A percentile compares a stretch with the other conserved stretches of the same genome.
These are phyloP conservation scores for Pseudomugil gertrudae DNA, from an alignment of 2,797 vertebrate genomes.

Conservation along the genomic window DNA sequence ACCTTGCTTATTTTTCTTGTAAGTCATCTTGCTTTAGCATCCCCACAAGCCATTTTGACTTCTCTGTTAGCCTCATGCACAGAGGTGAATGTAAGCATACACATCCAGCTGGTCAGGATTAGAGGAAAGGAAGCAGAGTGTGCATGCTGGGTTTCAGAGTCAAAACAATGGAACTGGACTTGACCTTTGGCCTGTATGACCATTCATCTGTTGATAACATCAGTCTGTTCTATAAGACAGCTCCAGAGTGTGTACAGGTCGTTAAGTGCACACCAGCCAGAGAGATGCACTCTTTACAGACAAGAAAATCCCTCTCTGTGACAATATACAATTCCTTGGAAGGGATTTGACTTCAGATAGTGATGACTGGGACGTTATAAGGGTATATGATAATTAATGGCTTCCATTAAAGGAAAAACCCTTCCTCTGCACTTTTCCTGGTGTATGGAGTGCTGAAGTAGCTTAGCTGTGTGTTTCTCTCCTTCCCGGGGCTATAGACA, in stretches of 20 bases:
- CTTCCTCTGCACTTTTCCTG: slow-evolving; percentile 76
- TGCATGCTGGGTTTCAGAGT: slow-evolving; percentile 62
- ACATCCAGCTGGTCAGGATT: slow-evolving; percentile 70
- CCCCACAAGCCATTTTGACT: slow-evolving; percentile 17
- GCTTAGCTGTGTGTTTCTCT: slow-evolving; percentile 69
- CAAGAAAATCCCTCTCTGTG: slow-evolving; percentile 29
- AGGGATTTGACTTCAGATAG: slow-evolving; percentile 49
- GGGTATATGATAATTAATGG: slow-evolving; percentile 74
- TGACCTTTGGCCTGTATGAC: slow-evolving; percentile 69
- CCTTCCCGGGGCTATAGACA: slow-evolving; percentile 72
- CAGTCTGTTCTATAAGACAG: slow-evolving; percentile 43
- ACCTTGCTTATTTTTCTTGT: slow-evolving; percentile 36
- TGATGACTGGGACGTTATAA: slow-evolving; percentile 62
- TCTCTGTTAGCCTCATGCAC: slow-evolving; percentile 48
- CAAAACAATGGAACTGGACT: slow-evolving; percentile 74
- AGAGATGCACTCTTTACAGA: slow-evolving; percentile 18
- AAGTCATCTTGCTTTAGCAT: slow-evolving; percentile 42
- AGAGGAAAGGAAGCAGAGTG: slow-evolving; percentile 64
- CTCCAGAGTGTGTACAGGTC: slow-evolving; percentile 49
- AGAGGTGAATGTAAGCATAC: slow-evolving; percentile 25
- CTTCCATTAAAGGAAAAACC: slow-evolving; percentile 71
- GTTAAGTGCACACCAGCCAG: slow-evolving; percentile 38
- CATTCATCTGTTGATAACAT: slow-evolving; percentile 76
- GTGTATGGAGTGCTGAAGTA: slow-evolving; percentile 71
- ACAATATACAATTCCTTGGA: slow-evolving; percentile 39